Conservation (phyloP, 2,888 invertebrate genomes). For the Pristionchus maxplancki region DNA sequence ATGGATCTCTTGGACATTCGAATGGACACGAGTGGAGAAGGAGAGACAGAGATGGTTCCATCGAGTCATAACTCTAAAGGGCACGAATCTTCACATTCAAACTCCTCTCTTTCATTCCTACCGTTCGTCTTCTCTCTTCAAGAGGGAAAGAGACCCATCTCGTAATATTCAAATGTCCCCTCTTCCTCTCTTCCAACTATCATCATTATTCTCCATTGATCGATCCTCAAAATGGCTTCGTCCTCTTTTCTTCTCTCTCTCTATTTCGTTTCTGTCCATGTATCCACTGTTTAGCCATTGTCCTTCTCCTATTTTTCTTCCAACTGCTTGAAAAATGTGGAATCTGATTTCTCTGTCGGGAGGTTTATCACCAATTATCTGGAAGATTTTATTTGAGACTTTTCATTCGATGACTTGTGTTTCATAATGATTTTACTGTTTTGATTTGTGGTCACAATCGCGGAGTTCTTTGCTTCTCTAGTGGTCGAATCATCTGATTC, state of each 20-base stretch:
- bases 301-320: background rate
- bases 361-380: too few species aligned
- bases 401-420: background rate
- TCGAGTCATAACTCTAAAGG: constrained; percentile 37
- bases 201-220: constrained; percentile 40
- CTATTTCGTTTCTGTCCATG: background rate
- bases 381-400: background rate
- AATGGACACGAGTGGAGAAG: background rate
- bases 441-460: background rate
- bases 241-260: constrained; percentile 36
- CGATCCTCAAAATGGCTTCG: constrained; percentile 39
- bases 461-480: too few species aligned
- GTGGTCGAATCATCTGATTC: background rate
- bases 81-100: constrained; percentile 29
- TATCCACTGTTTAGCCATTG: background rate
- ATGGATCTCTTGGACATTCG: background rate
- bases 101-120: constrained; percentile 26
- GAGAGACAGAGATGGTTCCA: constrained; percentile 5
- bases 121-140: background rate
- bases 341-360: too few species aligned
- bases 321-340: background rate
- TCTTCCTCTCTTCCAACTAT: constrained; percentile 9
- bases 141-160: constrained; percentile 8
- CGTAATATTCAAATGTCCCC: constrained; percentile 45
- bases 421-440: background rate